These are phyloP conservation scores for Anguilla marmorata DNA, from an alignment of 2,797 vertebrate species.

Conservation along the genomic window DNA sequence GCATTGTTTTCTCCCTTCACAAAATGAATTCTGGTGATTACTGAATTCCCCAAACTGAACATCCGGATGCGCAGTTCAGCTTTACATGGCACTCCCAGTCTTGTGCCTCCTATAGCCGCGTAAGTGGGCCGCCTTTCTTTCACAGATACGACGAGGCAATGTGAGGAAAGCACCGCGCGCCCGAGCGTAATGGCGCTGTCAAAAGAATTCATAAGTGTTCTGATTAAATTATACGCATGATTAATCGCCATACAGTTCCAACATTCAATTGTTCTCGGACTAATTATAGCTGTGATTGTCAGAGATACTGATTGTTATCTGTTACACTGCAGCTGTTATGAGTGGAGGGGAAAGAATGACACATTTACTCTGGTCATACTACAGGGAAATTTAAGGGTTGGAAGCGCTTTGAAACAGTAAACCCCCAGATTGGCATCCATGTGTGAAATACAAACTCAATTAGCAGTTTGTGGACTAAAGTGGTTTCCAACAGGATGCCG, in stretches of 20 bases:
- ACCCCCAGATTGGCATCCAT: not conserved
- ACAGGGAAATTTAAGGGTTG: not conserved
- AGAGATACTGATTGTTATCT: slow-evolving; percentile 17
- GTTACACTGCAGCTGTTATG: not conserved
- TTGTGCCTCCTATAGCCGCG: not conserved
- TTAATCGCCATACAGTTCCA: slow-evolving; percentile 13
- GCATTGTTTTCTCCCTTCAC: not conserved
- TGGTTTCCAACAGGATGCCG: not conserved
- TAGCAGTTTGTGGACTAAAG: not conserved
- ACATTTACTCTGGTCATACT: not conserved
- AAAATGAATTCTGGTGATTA: not conserved
- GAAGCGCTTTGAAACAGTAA: slow-evolving; percentile 6
- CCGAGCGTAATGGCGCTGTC: not conserved
- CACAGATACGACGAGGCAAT: not conserved
- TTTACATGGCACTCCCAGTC: not conserved
- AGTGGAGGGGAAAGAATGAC: not conserved
- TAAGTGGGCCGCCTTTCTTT: not conserved
- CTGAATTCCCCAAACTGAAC: not conserved
- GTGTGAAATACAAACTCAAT: not conserved
- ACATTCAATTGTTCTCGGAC: slow-evolving; percentile 13
- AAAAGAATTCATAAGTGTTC: not conserved
- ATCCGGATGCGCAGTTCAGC: not conserved
- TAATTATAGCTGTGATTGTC: slow-evolving; percentile 20
- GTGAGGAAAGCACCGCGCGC: not conserved
- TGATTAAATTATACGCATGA: slow-evolving; percentile 3